Percentiles rank a stretch among this genome's conserved stretches.
Conservation (phyloP, 2,888 invertebrate genomes). For the Lasioglossum villosulum region DNA sequence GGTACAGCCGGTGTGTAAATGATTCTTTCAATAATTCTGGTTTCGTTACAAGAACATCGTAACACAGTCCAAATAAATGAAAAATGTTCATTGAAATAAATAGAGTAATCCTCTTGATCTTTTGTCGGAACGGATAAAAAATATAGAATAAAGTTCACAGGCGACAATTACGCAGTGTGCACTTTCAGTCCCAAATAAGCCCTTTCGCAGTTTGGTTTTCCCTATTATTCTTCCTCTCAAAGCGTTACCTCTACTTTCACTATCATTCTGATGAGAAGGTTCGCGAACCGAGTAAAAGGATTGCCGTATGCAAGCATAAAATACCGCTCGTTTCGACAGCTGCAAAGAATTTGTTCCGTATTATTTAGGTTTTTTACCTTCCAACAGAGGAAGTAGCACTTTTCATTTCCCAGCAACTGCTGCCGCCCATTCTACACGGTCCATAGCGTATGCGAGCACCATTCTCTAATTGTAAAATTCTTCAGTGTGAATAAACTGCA, state of each 20-base stretch:
- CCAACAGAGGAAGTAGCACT: constrained; percentile 8
- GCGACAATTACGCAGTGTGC: background rate
- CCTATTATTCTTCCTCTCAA: constrained; percentile 26
- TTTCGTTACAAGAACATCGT: background rate
- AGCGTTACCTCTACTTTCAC: constrained; percentile 35
- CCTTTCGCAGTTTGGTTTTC: constrained; percentile 19
- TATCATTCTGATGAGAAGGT: constrained; percentile 32
- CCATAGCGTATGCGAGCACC: background rate
- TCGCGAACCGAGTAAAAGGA: constrained; percentile 29
- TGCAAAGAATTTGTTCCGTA: constrained; percentile 8
- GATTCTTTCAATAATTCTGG: background rate
- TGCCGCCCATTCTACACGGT: background rate
- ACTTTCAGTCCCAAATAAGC: constrained; percentile 8
- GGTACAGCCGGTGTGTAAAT: background rate
- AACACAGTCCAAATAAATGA: background rate
- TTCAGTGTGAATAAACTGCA: background rate
- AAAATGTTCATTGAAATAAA: background rate
- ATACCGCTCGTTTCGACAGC: constrained; percentile 31
- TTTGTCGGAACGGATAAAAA: background rate
- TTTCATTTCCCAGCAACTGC: background rate
- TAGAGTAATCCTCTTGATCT: background rate
- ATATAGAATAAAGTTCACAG: background rate
- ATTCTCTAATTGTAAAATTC: background rate
- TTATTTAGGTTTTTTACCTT: constrained; percentile 20
- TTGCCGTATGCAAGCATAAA: constrained; percentile 27